These are phyloP conservation scores for Parochlus steinenii DNA, from an alignment of 2,888 invertebrate genomes.

Conservation along the genomic window DNA sequence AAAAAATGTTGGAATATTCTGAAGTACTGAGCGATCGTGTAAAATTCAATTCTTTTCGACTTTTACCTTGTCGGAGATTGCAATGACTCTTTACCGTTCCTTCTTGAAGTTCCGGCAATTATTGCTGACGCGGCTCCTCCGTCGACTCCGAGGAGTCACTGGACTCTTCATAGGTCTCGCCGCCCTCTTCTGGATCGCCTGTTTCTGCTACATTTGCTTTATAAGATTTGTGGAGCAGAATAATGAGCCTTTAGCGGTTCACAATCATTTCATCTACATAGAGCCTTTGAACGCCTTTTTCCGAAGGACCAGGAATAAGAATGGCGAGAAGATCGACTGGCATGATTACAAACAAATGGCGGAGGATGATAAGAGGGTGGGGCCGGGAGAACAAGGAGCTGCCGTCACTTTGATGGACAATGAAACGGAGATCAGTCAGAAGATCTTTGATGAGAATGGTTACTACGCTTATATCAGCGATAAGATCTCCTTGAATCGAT, in stretches of 20 bases:
- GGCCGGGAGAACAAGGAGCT: slow-evolving; percentile 8
- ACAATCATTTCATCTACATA: slow-evolving; percentile 8
- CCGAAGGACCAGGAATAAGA: slow-evolving; percentile 1
- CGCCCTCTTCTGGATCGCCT: too few relatives aligned
- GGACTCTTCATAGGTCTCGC: too few relatives aligned
- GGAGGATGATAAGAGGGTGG: background rate
- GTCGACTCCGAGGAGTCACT: too few relatives aligned
- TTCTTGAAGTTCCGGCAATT: too few relatives aligned
- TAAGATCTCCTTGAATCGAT: slow-evolving; percentile 36
- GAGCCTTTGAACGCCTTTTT: slow-evolving; percentile 4
- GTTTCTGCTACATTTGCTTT: too few relatives aligned
- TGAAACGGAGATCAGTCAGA: slow-evolving; percentile 27
- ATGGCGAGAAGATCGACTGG: slow-evolving; percentile 3
- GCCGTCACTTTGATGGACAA: slow-evolving; percentile 15
- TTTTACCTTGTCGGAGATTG: too few relatives aligned
- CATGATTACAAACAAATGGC: slow-evolving; percentile 2
- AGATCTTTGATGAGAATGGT: slow-evolving; percentile 37
- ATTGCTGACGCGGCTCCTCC: too few relatives aligned
- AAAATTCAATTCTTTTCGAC: too few relatives aligned
- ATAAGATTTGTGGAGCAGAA: too few relatives aligned
- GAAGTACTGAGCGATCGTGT: too few relatives aligned
- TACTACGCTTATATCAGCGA: slow-evolving; percentile 41
- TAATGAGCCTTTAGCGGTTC: slow-evolving; percentile 9
- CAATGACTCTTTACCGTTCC: too few relatives aligned
- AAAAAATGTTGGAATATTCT: too few relatives aligned